Conservation (phyloP, 2,113 vertebrate genomes). For the Pogonocichla stellata region DNA sequence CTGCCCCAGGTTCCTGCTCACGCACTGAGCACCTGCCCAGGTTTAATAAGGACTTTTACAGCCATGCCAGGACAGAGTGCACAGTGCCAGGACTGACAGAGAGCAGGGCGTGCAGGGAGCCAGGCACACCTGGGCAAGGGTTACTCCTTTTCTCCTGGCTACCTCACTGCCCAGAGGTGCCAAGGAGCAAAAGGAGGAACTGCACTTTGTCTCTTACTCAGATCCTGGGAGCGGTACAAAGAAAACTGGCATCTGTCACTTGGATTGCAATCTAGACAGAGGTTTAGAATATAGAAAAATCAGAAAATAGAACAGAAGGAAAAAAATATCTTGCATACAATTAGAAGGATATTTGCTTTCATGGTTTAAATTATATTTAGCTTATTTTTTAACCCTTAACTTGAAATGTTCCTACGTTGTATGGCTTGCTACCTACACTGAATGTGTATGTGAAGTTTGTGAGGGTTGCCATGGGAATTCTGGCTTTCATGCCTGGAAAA, state of each 20-base stretch:
- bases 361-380: background rate
- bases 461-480: slow-evolving; percentile 11
- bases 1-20: background rate
- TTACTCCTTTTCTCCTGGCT: fast-evolving
- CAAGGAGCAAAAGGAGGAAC: background rate
- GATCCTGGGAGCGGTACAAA: background rate
- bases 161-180: background rate
- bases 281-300: background rate
- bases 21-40: background rate
- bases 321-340: background rate
- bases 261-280: background rate
- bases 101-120: background rate
- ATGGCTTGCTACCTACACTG: background rate
- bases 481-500: background rate
- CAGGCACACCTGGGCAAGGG: no score
- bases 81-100: fast-evolving
- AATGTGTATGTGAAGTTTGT: background rate
- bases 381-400: background rate
- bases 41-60: background rate
- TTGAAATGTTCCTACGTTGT: background rate
- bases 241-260: background rate
- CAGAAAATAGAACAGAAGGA: background rate
- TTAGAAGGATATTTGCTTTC: background rate
- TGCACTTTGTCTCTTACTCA: background rate
- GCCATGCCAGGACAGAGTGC: fast-evolving